phyloP scores from a whole-genome alignment of 2,888 invertebrate genomes.

The Halocaridina rubra region DNA sequence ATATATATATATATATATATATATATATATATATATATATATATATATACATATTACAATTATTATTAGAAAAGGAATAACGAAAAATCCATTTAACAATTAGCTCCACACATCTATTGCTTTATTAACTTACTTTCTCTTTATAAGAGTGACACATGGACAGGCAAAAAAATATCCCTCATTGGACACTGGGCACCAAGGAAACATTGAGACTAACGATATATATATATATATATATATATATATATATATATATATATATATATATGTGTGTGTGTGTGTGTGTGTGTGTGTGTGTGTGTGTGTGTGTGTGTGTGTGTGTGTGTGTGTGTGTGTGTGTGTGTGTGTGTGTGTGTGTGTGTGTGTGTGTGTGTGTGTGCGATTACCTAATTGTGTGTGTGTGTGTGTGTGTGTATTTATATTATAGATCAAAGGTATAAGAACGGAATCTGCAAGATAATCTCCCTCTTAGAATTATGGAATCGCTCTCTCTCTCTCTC shows the following conservation, averaged over 20 bases:
- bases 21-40: background rate
- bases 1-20: conserved; percentile 1
- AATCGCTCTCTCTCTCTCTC: background rate
- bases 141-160: too few relatives aligned
- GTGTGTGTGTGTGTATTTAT: background rate
- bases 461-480: too few relatives aligned
- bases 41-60: background rate
- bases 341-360: background rate
- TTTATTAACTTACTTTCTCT: too few relatives aligned
- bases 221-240: background rate
- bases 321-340: background rate
- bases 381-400: background rate
- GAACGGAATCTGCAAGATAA: too few relatives aligned
- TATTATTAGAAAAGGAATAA: background rate
- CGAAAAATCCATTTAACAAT: too few relatives aligned
- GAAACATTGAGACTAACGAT: too few relatives aligned
- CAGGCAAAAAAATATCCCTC: too few relatives aligned
- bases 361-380: background rate
- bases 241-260: background rate
- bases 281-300: background rate
- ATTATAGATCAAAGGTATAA: background rate
- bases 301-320: background rate
- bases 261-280: background rate
- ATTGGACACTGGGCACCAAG: too few relatives aligned
- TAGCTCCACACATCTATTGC: too few relatives aligned